phyloP scores from a whole-genome alignment of 2,113 vertebrate species.

The Panthera leo region DNA sequence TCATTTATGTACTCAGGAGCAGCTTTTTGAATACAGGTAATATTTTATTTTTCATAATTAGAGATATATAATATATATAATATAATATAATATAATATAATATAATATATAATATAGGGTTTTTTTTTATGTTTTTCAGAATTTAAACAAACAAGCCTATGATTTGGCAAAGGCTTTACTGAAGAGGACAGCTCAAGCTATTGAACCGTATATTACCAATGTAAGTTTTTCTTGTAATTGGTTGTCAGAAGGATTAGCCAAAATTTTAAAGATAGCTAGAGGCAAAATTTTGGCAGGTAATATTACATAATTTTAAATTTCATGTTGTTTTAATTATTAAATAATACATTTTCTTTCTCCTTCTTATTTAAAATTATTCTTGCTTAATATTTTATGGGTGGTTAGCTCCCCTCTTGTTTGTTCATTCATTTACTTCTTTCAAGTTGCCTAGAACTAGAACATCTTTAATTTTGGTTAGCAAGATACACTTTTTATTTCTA shows the following conservation, averaged over 20 bases:
- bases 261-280: neutral
- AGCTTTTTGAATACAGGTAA: constrained; percentile 32
- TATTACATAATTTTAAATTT: neutral
- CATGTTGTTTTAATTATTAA: neutral
- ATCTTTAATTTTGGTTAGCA: constrained; percentile 44
- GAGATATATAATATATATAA: neutral
- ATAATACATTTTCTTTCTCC: constrained; percentile 4
- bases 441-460: neutral
- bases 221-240: constrained; percentile 87
- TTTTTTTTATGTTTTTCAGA: constrained; percentile 84
- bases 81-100: neutral
- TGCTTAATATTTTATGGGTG: constrained; percentile 29
- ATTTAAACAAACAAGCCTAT: constrained; percentile 99
- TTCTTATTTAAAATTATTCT: constrained; percentile 55
- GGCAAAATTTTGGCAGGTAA: constrained; percentile 2
- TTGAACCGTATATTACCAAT: constrained; percentile 99
- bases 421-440: constrained; percentile 31
- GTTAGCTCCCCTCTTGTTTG: neutral
- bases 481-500: neutral
- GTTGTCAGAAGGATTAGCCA: neutral
- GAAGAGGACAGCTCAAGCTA: constrained; percentile 98
- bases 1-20: constrained; percentile 5
- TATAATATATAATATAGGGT: neutral
- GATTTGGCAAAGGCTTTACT: constrained; percentile 98
- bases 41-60: constrained; percentile 34